phyloP scores from a whole-genome alignment of 2,797 vertebrate genomes.

The Lophura swinhoii region DNA sequence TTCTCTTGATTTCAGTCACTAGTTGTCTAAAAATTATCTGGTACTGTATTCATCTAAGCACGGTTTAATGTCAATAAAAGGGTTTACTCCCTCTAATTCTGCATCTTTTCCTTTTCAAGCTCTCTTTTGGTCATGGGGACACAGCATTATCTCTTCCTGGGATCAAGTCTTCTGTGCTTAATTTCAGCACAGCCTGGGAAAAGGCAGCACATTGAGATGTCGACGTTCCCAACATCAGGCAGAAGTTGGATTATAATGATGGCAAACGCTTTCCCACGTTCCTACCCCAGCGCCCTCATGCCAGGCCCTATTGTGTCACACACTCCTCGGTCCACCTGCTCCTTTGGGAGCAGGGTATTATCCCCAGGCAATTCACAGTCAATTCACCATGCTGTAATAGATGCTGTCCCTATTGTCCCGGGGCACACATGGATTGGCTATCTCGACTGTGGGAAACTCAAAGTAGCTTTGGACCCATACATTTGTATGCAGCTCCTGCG shows the following conservation, averaged over 20 bases:
- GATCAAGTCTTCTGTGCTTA: constrained; percentile 15
- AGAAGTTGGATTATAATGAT: constrained; percentile 73
- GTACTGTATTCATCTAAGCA: constrained; percentile 72
- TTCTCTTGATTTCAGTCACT: constrained; percentile 20
- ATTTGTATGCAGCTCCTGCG: constrained; percentile 83
- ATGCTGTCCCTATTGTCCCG: constrained; percentile 79
- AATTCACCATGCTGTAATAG: constrained; percentile 84
- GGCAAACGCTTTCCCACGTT: constrained; percentile 82
- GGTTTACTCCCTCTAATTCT: constrained; percentile 57
- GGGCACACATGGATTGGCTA: constrained; percentile 84
- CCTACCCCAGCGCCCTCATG: constrained; percentile 46
- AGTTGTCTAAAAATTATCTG: constrained; percentile 50
- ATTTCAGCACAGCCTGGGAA: constrained; percentile 74
- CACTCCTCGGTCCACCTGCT: constrained; percentile 82
- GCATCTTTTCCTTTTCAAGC: constrained; percentile 39
- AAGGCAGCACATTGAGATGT: constrained; percentile 77
- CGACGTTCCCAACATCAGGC: constrained; percentile 69
- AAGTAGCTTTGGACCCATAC: constrained; percentile 87
- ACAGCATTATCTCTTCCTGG: constrained; percentile 52
- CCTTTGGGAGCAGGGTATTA: constrained; percentile 82
- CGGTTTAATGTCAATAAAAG: constrained; percentile 60
- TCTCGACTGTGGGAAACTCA: constrained; percentile 92
- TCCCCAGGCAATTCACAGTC: constrained; percentile 82
- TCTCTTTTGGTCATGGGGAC: background rate
- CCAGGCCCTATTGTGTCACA: constrained; percentile 75